Evolutionary conservation across 2,888 invertebrate species (phyloP).

Genomic region (Thyatira batis): DNA sequence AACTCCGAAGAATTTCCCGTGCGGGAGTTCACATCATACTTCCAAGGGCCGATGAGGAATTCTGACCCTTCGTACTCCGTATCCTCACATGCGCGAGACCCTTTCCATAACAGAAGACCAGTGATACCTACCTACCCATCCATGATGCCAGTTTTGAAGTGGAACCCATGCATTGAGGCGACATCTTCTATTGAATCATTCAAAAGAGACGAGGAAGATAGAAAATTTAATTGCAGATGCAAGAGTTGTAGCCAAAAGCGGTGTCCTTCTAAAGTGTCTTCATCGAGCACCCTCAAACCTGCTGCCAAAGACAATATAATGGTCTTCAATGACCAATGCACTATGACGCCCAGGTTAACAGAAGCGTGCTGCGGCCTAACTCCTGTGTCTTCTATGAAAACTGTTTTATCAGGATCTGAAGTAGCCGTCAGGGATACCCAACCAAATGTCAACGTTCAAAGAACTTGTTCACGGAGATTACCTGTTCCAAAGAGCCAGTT

Average conservation of each 20-base stretch:
- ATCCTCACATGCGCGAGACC: slow-evolving; percentile 34
- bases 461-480: slow-evolving; percentile 6
- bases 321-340: slow-evolving; percentile 49
- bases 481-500: slow-evolving; percentile 30
- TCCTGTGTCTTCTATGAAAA: slow-evolving; percentile 21
- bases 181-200: slow-evolving; percentile 27
- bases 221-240: slow-evolving; percentile 37
- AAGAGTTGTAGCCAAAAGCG: slow-evolving; percentile 29
- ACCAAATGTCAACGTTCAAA: slow-evolving; percentile 14
- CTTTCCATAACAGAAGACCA: slow-evolving; percentile 10
- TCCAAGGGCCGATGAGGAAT: slow-evolving; percentile 25
- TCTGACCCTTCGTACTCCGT: slow-evolving; percentile 31
- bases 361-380: slow-evolving; percentile 44
- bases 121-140: slow-evolving; percentile 36
- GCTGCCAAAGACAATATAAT: slow-evolving; percentile 49
- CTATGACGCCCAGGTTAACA: slow-evolving; percentile 57
- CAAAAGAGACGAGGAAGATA: slow-evolving; percentile 14
- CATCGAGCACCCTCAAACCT: slow-evolving; percentile 10
- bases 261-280: slow-evolving; percentile 28
- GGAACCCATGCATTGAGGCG: slow-evolving; percentile 38
- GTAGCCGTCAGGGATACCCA: slow-evolving; percentile 24
- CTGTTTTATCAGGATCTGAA: slow-evolving; percentile 26
- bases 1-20: slow-evolving; percentile 18
- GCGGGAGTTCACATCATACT: slow-evolving; percentile 45
- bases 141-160: slow-evolving; percentile 33